phyloP scores from a whole-genome alignment of 2,113 vertebrate species.

The Bagarius yarrelli region DNA sequence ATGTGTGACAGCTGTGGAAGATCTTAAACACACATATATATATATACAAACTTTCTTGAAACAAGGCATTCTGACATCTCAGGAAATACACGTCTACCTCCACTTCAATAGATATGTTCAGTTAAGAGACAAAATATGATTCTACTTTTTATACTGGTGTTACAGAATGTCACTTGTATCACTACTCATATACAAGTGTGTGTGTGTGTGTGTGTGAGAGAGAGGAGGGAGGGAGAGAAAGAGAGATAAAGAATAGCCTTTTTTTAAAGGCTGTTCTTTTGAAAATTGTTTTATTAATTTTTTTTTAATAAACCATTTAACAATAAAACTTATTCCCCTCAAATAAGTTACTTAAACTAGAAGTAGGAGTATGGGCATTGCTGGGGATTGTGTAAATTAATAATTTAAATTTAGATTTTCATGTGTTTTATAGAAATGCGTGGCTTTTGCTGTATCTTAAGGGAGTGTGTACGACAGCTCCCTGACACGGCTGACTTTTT shows the following conservation, averaged over 20 bases:
- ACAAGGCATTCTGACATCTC: constrained; percentile 61
- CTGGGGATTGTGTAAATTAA: constrained; percentile 23
- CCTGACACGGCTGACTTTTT: constrained; percentile 26
- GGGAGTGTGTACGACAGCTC: constrained; percentile 29
- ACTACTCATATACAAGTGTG: constrained; percentile 46
- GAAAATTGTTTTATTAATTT: constrained; percentile 45
- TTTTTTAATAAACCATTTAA: constrained; percentile 43
- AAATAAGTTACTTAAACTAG: constrained; percentile 62
- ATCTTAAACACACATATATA: constrained; percentile 8
- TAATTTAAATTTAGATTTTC: constrained; percentile 35
- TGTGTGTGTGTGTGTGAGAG: constrained; percentile 52
- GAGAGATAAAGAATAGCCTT: constrained; percentile 23
- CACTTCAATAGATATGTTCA: constrained; percentile 66
- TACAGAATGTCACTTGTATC: constrained; percentile 56
- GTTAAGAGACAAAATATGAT: constrained; percentile 31
- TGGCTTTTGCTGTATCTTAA: constrained; percentile 31
- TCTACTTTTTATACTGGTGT: constrained; percentile 52
- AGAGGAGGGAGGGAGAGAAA: no score
- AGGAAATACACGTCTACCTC: constrained; percentile 80
- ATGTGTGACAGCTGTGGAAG: constrained; percentile 15
- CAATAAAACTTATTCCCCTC: constrained; percentile 46
- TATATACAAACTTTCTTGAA: constrained; percentile 29
- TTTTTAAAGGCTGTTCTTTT: constrained; percentile 47
- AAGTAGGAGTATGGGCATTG: constrained; percentile 59
- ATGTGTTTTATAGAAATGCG: constrained; percentile 23